A percentile compares a stretch with the other conserved stretches of the same genome.
phyloP scores from a whole-genome alignment of 2,797 vertebrate species.

The Semotilus atromaculatus region DNA sequence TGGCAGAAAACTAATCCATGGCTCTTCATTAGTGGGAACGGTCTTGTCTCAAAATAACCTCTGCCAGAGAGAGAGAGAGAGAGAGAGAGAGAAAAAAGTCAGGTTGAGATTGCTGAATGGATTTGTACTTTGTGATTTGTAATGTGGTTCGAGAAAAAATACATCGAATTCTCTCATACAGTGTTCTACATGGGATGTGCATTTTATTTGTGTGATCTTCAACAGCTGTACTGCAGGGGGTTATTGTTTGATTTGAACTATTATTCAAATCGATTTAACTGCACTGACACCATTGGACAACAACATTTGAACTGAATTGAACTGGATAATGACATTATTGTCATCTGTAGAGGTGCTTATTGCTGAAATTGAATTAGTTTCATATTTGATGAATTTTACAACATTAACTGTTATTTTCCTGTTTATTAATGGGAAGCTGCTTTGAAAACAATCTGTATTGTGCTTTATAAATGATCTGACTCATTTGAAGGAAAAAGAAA shows the following conservation, averaged over 20 bases:
- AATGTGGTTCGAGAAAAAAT: background rate
- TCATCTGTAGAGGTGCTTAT: background rate
- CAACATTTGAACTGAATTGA: background rate
- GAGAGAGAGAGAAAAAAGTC: too few relatives aligned
- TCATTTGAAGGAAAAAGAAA: background rate
- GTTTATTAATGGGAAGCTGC: background rate
- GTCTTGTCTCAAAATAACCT: conserved; percentile 48
- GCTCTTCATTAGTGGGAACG: conserved; percentile 53
- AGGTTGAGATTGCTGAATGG: background rate
- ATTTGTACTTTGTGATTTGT: background rate
- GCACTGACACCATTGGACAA: background rate
- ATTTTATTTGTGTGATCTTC: background rate
- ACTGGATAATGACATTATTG: background rate
- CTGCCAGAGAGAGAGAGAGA: conserved; percentile 6
- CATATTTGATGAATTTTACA: background rate
- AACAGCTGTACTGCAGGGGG: background rate
- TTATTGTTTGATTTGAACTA: background rate
- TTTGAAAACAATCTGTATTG: background rate
- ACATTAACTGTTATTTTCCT: background rate
- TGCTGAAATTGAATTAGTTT: background rate
- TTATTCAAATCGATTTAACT: background rate
- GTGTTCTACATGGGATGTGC: background rate
- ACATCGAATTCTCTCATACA: background rate
- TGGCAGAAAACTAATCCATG: conserved; percentile 57
- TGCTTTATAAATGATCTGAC: background rate